Evolutionary conservation across 2,797 vertebrate species (phyloP), one percentile per base, ranked within the genome.

Genomic region (Siniperca scherzeri): DNA sequence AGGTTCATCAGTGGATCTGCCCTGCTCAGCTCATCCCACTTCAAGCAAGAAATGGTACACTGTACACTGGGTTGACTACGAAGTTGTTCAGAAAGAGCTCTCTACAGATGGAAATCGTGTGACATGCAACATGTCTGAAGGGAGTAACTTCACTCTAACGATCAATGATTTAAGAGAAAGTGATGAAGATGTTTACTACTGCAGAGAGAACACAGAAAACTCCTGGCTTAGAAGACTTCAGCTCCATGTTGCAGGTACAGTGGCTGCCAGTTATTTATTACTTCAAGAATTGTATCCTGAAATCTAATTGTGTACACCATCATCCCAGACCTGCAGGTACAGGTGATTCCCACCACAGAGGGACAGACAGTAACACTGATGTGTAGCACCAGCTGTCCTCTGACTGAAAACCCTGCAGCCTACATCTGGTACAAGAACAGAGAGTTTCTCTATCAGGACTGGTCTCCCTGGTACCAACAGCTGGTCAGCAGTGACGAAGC

Each of bases 401-500:
- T 57, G 74, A 78, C 52, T 68, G 70, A 59, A 36, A 71, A 56
- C n/a, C 44, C 55, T 59, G 38, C 61, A 74, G n/a, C 22, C 67
- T 81, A 69, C 67, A 76, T 68, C 53, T 80, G 78, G 78, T 76
- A 72, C 73, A 76, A 64, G 78, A 85, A 74, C 30, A 8, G 56
- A 33, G 42, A 42, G 52, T 17, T 53, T 27, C 33, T 69, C 56
- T 48, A 30, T 56, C 0, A 62, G 36, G 25, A 62, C 19, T 50
- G 70, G n/a, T 50, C 48, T 60, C 38, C 21, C 53, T 66, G 56
- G 74, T 59, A 70, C 10, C 12, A 52, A 22, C 22, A 48, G 74
- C 33, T 36, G 30, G 73, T 70, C 66, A 76, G 21, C 60, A 48
- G 38, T 38, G 44, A 50, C 27, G 30, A 77, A 3, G 36, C 21